Percentiles rank a stretch among this genome's conserved stretches.
Evolutionary conservation across 2,888 invertebrate genomes (phyloP).

Genomic region (Disparrhopalites patrizii): DNA sequence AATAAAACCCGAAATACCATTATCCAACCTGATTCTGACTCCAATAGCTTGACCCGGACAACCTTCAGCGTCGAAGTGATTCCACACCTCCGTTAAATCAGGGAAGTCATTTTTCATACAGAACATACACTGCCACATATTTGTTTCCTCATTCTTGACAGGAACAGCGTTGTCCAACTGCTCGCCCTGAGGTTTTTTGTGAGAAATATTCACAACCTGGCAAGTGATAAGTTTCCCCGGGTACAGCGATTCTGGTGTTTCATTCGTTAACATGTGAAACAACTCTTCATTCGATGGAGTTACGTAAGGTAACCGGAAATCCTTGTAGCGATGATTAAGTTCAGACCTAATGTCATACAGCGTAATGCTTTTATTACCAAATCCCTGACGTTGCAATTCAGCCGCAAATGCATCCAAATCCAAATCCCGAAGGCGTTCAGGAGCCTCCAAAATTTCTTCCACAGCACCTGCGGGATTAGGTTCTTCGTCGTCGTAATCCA

Average conservation of each 20-base stretch:
- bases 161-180: constrained; percentile 95
- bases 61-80: constrained; percentile 91
- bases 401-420: constrained; percentile 98
- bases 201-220: constrained; percentile 69
- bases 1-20: constrained; percentile 87
- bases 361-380: constrained; percentile 86
- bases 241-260: constrained; percentile 89
- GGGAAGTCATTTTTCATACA: constrained; percentile 94
- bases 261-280: constrained; percentile 94
- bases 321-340: constrained; percentile 88
- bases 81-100: constrained; percentile 93
- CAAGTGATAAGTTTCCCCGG: constrained; percentile 83
- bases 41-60: constrained; percentile 96
- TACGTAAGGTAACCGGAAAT: constrained; percentile 72
- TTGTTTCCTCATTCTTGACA: constrained; percentile 87
- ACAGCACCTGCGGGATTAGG: constrained; percentile 89
- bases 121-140: constrained; percentile 96
- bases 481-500: constrained; percentile 91
- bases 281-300: constrained; percentile 79
- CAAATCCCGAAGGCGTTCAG: constrained; percentile 88
- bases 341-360: constrained; percentile 96
- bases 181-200: constrained; percentile 84
- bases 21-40: constrained; percentile 82
- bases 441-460: constrained; percentile 94
- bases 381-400: constrained; percentile 87